Evolutionary conservation across 2,888 invertebrate species (phyloP), one percentile per base, ranked within the genome.

Genomic region (Campoletis raptor): DNA sequence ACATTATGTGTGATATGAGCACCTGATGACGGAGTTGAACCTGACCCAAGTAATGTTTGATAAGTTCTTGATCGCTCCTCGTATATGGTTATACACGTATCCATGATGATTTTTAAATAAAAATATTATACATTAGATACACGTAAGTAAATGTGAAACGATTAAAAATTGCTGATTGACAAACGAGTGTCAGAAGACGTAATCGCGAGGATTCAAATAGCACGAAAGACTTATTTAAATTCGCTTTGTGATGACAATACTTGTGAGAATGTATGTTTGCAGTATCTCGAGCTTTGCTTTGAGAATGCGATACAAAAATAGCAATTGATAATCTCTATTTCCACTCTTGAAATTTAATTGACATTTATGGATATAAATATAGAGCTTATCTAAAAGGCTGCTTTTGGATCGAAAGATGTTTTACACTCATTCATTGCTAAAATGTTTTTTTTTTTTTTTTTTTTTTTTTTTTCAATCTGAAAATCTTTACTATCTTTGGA

Each of bases 281-380:
- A n/a, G 24, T 69, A 54, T 42, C 64, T 45, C 42, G 70, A 9
- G 15, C n/a, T 81, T 77, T 70, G 15, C 57, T 30, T 36, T 40
- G 21, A n/a, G 79, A 24, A 70, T n/a, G 42, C 36, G 69, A 78
- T 40, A 67, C 36, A 76, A 70, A 76, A 80, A 83, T 76, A 24
- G 64, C 79, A 37, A 83, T 66, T 80, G 79, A 80, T 70, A 76
- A 76, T 85, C 85, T 73, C 45, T 67, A 66, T 86, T 86, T 86
- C 76, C 80, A 54, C 57, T 77, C 45, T 77, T 12, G 48, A 76
- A 76, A 83, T 80, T 52, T 80, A 66, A 70, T 76, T 76, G n/a
- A 66, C 72, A 70, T 70, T 64, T 64, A 24, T 72, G 40, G 61
- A 42, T 57, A 70, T 61, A 70, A 40, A 70, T 61, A 57, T n/a